Conservation (phyloP, 2,888 invertebrate species). For the Elysia crispata region DNA sequence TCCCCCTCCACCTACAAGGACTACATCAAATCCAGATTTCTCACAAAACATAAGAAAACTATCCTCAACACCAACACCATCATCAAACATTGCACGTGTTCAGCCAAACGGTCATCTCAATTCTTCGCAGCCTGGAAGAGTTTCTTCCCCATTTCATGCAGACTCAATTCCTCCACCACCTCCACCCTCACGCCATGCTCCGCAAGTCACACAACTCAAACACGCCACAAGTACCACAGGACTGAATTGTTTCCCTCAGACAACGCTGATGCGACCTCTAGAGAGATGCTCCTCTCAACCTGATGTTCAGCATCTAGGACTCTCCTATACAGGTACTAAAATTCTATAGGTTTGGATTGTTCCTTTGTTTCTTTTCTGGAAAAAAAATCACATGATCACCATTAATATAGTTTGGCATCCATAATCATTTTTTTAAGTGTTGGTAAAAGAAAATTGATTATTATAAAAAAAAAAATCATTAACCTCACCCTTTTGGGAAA, state of each 20-base stretch:
- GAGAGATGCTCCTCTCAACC: constrained; percentile 55
- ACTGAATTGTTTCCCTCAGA: constrained; percentile 28
- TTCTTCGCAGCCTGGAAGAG: neutral
- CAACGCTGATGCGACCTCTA: constrained; percentile 41
- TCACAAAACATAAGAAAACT: constrained; percentile 24
- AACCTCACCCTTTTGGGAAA: too few species aligned
- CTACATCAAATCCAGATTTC: constrained; percentile 39
- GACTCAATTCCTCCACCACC: neutral
- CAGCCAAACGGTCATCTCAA: constrained; percentile 16
- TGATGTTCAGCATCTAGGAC: constrained; percentile 55
- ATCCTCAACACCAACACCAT: neutral
- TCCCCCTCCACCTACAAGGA: constrained; percentile 43
- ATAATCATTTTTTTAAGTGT: neutral
- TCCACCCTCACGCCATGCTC: constrained; percentile 2
- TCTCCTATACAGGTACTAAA: neutral
- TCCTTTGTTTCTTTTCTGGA: too few species aligned
- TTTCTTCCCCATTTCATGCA: neutral
- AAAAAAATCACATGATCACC: too few species aligned
- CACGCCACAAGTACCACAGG: constrained; percentile 45
- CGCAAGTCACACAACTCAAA: constrained; percentile 33
- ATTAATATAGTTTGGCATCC: too few species aligned
- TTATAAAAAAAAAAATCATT: neutral
- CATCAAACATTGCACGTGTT: constrained; percentile 19
- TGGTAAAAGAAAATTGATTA: neutral
- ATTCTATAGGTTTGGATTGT: too few species aligned